A percentile compares a stretch with the other conserved stretches of the same genome.
Evolutionary conservation across 1,140 invertebrate genomes (phyloP).

Genomic region (Brachionus calyciflorus): DNA sequence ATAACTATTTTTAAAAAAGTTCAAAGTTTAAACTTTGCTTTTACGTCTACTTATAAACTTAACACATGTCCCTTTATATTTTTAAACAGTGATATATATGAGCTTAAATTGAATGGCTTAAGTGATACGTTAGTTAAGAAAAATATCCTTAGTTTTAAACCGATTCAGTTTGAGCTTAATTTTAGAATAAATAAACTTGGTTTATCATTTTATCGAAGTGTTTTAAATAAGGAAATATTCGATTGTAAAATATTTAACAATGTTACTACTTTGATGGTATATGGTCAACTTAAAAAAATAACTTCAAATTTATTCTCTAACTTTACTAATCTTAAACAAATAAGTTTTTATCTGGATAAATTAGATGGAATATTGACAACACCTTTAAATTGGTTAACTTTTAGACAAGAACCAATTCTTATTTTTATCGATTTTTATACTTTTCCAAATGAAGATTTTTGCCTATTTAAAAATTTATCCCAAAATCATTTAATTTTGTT

Average conservation of each 20-base stretch:
- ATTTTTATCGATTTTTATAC: neutral
- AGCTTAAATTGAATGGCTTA: neutral
- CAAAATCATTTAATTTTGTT: neutral
- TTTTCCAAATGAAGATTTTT: neutral
- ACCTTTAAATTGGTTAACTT: neutral
- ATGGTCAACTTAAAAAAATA: neutral
- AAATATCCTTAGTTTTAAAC: neutral
- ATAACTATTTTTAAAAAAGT: too few relatives aligned
- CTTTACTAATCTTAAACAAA: neutral
- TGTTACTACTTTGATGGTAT: neutral
- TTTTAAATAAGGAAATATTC: neutral
- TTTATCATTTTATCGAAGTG: neutral
- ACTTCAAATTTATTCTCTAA: neutral
- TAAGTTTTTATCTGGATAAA: too few relatives aligned
- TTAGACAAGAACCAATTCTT: neutral
- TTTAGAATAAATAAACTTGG: neutral
- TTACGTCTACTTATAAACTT: neutral
- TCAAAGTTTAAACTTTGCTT: too few relatives aligned
- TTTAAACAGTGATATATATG: neutral
- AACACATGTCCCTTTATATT: neutral
- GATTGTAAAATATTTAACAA: neutral
- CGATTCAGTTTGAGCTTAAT: neutral
- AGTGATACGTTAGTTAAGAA: neutral
- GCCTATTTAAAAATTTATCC: neutral
- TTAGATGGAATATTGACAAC: neutral